phyloP scores from a whole-genome alignment of 2,797 vertebrate species.

The Otus scops region DNA sequence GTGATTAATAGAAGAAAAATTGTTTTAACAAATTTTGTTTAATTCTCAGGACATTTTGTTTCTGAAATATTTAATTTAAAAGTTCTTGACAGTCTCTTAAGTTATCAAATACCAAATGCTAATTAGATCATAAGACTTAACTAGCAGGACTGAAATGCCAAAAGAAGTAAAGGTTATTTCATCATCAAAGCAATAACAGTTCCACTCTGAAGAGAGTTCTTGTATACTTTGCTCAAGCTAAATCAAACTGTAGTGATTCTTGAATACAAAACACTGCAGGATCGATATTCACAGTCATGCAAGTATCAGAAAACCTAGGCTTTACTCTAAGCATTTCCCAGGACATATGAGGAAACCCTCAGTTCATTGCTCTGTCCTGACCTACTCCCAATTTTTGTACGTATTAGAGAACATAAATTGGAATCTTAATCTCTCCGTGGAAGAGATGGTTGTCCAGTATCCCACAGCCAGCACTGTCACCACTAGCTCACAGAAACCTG shows the following conservation, averaged over 20 bases:
- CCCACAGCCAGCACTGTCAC: not conserved
- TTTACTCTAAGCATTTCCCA: not conserved
- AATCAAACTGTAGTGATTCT: not conserved
- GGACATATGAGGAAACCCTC: not conserved
- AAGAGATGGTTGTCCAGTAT: not conserved
- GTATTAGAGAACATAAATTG: not conserved
- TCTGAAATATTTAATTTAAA: conserved; percentile 70
- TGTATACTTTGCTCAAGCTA: not conserved
- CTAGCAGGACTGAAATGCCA: conserved; percentile 67
- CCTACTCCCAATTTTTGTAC: accelerated
- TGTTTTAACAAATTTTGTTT: conserved; percentile 43
- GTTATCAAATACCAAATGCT: conserved; percentile 73
- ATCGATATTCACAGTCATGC: not conserved
- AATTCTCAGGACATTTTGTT: conserved; percentile 59
- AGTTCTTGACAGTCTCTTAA: conserved; percentile 56
- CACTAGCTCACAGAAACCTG: not conserved
- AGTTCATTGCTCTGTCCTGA: not conserved
- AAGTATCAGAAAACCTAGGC: not conserved
- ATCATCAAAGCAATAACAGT: conserved; percentile 45
- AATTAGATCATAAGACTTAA: conserved; percentile 73
- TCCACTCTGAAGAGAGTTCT: not conserved
- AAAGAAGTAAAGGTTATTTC: conserved; percentile 70
- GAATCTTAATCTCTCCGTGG: not conserved
- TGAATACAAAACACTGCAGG: not conserved
- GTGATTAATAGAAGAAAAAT: conserved; percentile 40